Evolutionary conservation across 2,113 vertebrate genomes (phyloP).

Genomic region (Himantopus leucocephalus): DNA sequence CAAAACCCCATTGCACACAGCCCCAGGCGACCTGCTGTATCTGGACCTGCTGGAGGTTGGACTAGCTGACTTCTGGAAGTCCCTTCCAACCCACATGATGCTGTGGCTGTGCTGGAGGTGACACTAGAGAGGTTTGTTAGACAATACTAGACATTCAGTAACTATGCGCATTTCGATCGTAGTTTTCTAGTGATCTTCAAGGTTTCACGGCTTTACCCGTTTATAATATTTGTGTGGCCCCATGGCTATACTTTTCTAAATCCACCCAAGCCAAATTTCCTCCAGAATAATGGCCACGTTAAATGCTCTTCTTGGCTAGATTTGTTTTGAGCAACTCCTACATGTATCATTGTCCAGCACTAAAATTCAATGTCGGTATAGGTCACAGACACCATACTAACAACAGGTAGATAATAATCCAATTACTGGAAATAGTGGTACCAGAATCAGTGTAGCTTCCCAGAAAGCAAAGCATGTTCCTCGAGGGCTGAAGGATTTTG

Average conservation of each 20-base stretch:
- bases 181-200: not conserved
- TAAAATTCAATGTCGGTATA: not conserved
- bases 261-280: not conserved
- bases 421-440: not conserved
- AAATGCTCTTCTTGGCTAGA: not conserved
- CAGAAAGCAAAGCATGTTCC: not conserved
- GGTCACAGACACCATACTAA: not conserved
- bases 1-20: rapidly evolving
- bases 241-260: not conserved
- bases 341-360: not conserved
- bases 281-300: not conserved
- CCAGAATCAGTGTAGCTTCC: not conserved
- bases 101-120: not conserved
- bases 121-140: not conserved
- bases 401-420: not conserved
- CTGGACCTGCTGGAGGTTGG: not conserved
- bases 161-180: not conserved
- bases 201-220: not conserved
- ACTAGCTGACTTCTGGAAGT: not conserved
- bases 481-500: not conserved
- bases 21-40: not conserved
- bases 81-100: not conserved
- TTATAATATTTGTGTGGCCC: not conserved
- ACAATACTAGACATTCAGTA: not conserved
- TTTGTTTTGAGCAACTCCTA: not conserved